These are phyloP conservation scores for Cirrhinus mrigala DNA, from an alignment of 2,797 vertebrate genomes.

Conservation along the genomic window DNA sequence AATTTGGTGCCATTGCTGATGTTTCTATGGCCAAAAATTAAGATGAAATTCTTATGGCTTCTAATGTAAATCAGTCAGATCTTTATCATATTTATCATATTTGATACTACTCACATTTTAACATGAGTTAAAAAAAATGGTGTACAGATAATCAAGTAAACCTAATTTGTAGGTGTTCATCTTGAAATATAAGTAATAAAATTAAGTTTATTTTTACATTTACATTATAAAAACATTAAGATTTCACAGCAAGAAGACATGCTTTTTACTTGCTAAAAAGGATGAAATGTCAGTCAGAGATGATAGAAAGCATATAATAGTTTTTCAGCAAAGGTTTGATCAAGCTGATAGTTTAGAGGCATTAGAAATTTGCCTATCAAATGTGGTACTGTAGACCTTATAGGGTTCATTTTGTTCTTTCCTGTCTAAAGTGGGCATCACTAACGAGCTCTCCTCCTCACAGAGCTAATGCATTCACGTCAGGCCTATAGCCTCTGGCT, in stretches of 20 bases:
- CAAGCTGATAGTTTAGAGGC: background rate
- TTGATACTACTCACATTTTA: background rate
- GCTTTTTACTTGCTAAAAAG: background rate
- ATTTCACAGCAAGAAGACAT: background rate
- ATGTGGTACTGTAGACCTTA: background rate
- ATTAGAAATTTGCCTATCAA: background rate
- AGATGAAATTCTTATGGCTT: background rate
- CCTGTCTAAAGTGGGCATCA: conserved; percentile 5
- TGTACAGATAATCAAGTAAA: background rate
- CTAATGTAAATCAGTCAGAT: no score
- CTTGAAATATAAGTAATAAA: background rate
- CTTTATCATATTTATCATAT: no score
- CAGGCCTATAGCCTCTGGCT: background rate
- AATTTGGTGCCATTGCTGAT: background rate
- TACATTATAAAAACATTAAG: background rate
- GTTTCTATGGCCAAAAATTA: background rate
- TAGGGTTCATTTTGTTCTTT: background rate
- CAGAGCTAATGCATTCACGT: background rate
- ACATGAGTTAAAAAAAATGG: background rate
- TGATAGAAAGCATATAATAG: background rate
- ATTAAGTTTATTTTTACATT: background rate
- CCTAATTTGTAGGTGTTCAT: background rate
- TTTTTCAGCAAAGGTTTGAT: background rate
- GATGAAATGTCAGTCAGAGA: background rate
- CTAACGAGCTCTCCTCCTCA: background rate